phyloP scores from a whole-genome alignment of 1,140 invertebrate species.

The Drosophila funebris region DNA sequence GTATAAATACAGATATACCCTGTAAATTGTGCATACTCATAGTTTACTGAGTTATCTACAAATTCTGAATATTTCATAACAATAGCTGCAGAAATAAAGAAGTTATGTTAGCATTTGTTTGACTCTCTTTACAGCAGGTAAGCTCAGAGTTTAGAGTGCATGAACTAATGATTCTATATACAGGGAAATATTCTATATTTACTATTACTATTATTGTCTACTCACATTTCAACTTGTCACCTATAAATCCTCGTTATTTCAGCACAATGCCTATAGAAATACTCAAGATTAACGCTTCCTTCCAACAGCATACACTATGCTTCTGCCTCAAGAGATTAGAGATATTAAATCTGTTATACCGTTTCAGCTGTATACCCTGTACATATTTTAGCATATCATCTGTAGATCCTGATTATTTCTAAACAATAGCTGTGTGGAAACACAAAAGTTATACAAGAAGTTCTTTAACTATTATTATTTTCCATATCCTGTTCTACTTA shows the following conservation, averaged over 20 bases:
- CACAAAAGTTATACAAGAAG: slow-evolving; percentile 15
- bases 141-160: no score
- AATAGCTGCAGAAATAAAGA: no score
- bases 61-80: no score
- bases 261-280: background rate
- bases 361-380: background rate
- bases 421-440: slow-evolving; percentile 5
- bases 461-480: slow-evolving; percentile 7
- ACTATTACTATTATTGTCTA: no score
- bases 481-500: slow-evolving; percentile 2
- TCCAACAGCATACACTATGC: background rate
- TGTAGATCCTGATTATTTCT: background rate
- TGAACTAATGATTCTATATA: no score
- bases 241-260: background rate
- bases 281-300: no score
- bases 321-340: background rate
- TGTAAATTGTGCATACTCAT: no score
- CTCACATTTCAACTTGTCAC: slow-evolving; percentile 1
- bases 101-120: background rate
- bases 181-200: background rate
- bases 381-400: slow-evolving; percentile 7
- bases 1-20: no score
- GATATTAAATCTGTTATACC: background rate
- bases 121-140: background rate
- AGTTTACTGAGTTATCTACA: no score